These are phyloP conservation scores for Zaprionus bogoriensis DNA, from an alignment of 2,888 invertebrate species.

Conservation along the genomic window DNA sequence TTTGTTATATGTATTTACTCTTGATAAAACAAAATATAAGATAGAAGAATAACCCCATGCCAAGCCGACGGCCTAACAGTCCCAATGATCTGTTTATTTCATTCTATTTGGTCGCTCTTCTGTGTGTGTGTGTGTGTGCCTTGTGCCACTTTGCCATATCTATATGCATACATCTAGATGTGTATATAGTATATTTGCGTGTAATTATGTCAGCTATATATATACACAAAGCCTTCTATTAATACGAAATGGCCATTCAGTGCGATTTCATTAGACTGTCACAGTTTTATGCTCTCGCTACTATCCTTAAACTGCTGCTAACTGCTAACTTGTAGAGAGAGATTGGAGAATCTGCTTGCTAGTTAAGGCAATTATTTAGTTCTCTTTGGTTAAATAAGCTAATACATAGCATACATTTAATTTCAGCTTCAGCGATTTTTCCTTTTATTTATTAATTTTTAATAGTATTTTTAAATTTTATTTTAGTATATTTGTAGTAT, in stretches of 20 bases:
- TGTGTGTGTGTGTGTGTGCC: slow-evolving; percentile 16
- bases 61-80: slow-evolving; percentile 1
- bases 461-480: no score
- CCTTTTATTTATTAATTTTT: no score
- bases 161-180: slow-evolving; percentile 6
- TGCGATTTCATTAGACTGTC: background rate
- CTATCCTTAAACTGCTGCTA: background rate
- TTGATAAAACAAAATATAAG: slow-evolving; percentile 30
- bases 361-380: no score
- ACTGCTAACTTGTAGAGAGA: background rate
- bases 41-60: slow-evolving; percentile 8
- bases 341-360: background rate
- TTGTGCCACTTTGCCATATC: slow-evolving; percentile 20
- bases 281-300: background rate
- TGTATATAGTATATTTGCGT: background rate
- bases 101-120: slow-evolving; percentile 10
- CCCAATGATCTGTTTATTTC: slow-evolving; percentile 23
- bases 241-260: background rate
- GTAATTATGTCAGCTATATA: background rate
- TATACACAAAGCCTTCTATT: background rate
- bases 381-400: no score
- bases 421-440: no score
- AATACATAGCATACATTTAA: no score
- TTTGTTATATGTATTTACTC: slow-evolving; percentile 41
- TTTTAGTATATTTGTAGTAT: no score